Evolutionary conservation across 1,140 invertebrate species (phyloP), one percentile per base, ranked within the genome.

Genomic region (Odontomachus brunneus): DNA sequence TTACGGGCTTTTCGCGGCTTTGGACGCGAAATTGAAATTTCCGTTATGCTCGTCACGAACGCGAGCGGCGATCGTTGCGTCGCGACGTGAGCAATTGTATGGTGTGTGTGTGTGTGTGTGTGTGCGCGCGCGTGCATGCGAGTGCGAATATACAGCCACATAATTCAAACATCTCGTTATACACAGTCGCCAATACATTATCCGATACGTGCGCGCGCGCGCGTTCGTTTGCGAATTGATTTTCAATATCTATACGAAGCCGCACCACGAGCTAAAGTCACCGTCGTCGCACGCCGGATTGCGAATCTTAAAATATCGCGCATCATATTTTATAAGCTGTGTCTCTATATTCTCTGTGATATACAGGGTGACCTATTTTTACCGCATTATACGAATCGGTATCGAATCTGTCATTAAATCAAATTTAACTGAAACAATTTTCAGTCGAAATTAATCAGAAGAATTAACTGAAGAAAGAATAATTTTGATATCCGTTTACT

Each of bases 101-200:
- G 29, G 29, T 33, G n/a, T 33, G 29, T 5, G 29, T 33, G 29
- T 33, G 29, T 33, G 29, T 33, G 29, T 33, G 5, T 33, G 29
- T 33, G 29, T 33, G 29, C 5, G 29, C 5, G 29, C 9, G 3
- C 9, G 9, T 44, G 38, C 9, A 51, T 24, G 51, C 57, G 51
- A 51, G 53, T 44, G 53, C 19, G 65, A 69, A 78, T 83, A 78
- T 69, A 69, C 44, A 48, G 53, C 44, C 51, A 4, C 44, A 59
- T 78, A 83, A 80, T 53, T 80, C 82, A 69, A 69, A 22, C 57
- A 80, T 78, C 24, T 67, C 44, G 74, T 59, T 66, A 78, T 22
- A 60, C 17, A 24, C 53, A 67, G 33, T 63, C 33, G 22, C 33
- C 51, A 38, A 59, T 80, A 51, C 57, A 71, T 80, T 57, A 80